These are phyloP conservation scores for Eremophila alpestris DNA, from an alignment of 2,797 vertebrate genomes.

Conservation along the genomic window DNA sequence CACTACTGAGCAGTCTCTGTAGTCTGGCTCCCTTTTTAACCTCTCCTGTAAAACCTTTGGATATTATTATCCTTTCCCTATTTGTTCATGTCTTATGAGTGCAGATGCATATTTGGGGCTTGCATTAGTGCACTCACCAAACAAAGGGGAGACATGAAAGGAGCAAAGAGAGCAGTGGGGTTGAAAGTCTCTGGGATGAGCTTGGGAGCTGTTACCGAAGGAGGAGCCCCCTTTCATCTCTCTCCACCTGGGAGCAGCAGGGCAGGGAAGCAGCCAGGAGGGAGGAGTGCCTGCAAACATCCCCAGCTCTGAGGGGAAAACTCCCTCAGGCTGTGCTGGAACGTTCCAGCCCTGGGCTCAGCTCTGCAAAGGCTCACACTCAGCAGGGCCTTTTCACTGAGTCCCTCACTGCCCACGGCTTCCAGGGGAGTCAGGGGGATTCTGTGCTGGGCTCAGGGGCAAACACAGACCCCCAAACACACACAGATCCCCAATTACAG, in stretches of 20 bases:
- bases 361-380: neutral
- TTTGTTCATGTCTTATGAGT: slow-evolving; percentile 32
- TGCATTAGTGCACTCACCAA: neutral
- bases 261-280: neutral
- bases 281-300: neutral
- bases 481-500: neutral
- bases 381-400: neutral
- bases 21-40: slow-evolving; percentile 34
- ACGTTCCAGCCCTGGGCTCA: neutral
- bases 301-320: neutral
- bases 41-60: slow-evolving; percentile 20
- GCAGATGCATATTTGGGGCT: slow-evolving; percentile 23
- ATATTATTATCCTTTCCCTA: slow-evolving; percentile 34
- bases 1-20: neutral
- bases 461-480: neutral
- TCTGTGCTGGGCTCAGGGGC: neutral
- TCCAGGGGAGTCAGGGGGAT: neutral
- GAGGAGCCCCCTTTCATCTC: neutral
- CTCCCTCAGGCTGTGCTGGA: neutral
- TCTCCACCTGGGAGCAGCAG: neutral
- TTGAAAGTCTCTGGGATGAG: slow-evolving; percentile 3
- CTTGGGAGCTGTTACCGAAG: neutral
- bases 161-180: neutral
- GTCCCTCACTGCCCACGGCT: neutral
- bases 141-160: slow-evolving; percentile 44